Evolutionary conservation across 2,888 invertebrate genomes (phyloP).

Genomic region (Tipula lateralis): DNA sequence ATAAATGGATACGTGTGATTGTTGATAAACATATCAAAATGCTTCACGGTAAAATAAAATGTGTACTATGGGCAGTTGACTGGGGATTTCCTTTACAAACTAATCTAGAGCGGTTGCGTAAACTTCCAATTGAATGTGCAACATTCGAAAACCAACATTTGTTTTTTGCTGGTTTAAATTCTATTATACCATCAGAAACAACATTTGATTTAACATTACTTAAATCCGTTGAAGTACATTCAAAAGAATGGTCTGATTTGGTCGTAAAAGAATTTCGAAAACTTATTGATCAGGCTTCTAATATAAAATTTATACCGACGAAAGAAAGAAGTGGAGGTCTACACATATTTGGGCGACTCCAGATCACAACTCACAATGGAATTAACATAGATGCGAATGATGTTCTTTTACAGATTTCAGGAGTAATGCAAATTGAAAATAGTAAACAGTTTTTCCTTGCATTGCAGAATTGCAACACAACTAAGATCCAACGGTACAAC

Average conservation of each 20-base stretch:
- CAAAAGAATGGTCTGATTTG: background rate
- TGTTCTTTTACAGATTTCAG: background rate
- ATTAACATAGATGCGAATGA: background rate
- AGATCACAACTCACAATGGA: background rate
- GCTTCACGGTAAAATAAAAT: background rate
- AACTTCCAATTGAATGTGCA: background rate
- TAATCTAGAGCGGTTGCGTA: background rate
- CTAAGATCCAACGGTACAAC: background rate
- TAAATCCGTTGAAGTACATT: background rate
- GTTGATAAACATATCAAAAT: background rate
- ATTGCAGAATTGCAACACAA: background rate
- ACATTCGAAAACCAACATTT: background rate
- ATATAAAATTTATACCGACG: background rate
- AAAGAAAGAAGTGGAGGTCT: background rate
- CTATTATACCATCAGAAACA: background rate
- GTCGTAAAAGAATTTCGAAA: background rate
- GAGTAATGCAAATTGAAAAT: background rate
- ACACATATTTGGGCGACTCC: background rate
- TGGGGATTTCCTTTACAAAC: slow-evolving; percentile 27
- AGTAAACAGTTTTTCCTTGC: background rate
- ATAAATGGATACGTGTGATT: slow-evolving; percentile 31
- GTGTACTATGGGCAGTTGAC: slow-evolving; percentile 30
- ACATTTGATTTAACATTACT: background rate
- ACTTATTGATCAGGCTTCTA: background rate
- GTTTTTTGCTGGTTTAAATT: background rate